Evolutionary conservation across 2,888 invertebrate species (phyloP).

Genomic region (Aphidius colemani): DNA sequence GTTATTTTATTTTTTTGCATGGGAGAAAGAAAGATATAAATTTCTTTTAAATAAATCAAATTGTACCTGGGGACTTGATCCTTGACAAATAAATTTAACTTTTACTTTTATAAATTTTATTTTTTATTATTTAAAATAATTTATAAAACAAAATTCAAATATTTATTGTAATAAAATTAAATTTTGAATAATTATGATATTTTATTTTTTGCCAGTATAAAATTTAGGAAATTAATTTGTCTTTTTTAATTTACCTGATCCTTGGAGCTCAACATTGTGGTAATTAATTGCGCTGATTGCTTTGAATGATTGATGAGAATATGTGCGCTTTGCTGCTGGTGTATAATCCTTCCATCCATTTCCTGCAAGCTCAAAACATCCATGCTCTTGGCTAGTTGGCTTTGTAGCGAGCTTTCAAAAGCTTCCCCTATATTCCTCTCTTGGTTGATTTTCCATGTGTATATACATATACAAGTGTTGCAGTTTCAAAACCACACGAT

Average conservation of each 20-base stretch:
- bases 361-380: constrained; percentile 27
- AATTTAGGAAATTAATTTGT: no score
- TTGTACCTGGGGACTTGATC: not conserved
- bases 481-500: not conserved
- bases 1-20: constrained; percentile 16
- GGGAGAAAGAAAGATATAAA: constrained; percentile 26
- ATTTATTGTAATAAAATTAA: no score
- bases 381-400: constrained; percentile 26
- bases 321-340: constrained; percentile 47
- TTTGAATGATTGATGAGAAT: constrained; percentile 59
- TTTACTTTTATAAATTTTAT: no score
- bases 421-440: constrained; percentile 4
- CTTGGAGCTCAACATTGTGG: constrained; percentile 53
- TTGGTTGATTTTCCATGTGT: constrained; percentile 1
- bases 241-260: constrained; percentile 14
- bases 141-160: no score
- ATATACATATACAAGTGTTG: not conserved
- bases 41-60: not conserved
- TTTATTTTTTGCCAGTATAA: no score
- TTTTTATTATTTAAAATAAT: no score
- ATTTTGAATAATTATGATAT: no score
- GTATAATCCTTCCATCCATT: constrained; percentile 33
- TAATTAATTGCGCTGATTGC: constrained; percentile 61
- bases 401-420: constrained; percentile 21
- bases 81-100: no score